These are phyloP conservation scores for Tipula vernalis DNA, from an alignment of 2,888 invertebrate species.

Conservation along the genomic window DNA sequence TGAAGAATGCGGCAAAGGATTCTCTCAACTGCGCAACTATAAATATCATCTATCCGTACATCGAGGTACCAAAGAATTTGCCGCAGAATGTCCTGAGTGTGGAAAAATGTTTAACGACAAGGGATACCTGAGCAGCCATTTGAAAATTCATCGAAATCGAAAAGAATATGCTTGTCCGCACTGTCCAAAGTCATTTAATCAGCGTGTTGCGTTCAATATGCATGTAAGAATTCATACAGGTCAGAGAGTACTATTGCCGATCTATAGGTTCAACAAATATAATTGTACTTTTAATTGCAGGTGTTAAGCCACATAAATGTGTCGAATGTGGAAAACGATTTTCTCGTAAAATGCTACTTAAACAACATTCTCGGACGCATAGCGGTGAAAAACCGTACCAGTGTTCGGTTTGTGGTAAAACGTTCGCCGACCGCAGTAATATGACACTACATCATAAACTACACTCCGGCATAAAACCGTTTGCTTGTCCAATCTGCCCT, in stretches of 20 bases:
- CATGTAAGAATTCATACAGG: conserved; percentile 70
- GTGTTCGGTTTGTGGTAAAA: conserved; percentile 67
- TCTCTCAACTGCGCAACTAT: conserved; percentile 71
- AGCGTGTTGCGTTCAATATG: conserved; percentile 79
- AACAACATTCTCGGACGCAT: conserved; percentile 71
- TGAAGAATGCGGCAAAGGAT: conserved; percentile 64
- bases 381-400: conserved; percentile 69
- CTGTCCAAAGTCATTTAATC: conserved; percentile 75
- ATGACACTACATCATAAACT: conserved; percentile 71
- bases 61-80: conserved; percentile 70
- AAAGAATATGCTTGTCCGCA: conserved; percentile 70
- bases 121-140: conserved; percentile 72
- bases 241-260: neutral
- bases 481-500: conserved; percentile 41
- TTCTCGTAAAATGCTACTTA: conserved; percentile 70
- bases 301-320: conserved; percentile 66
- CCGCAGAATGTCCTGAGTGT: conserved; percentile 54
- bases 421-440: conserved; percentile 72
- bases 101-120: conserved; percentile 75
- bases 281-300: neutral
- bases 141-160: conserved; percentile 72
- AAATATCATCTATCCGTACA: conserved; percentile 75
- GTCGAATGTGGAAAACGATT: conserved; percentile 68
- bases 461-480: conserved; percentile 71
- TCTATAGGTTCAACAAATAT: neutral